Evolutionary conservation across 1,140 invertebrate species (phyloP), one percentile per base, ranked within the genome.

Genomic region (Magallana gigas): DNA sequence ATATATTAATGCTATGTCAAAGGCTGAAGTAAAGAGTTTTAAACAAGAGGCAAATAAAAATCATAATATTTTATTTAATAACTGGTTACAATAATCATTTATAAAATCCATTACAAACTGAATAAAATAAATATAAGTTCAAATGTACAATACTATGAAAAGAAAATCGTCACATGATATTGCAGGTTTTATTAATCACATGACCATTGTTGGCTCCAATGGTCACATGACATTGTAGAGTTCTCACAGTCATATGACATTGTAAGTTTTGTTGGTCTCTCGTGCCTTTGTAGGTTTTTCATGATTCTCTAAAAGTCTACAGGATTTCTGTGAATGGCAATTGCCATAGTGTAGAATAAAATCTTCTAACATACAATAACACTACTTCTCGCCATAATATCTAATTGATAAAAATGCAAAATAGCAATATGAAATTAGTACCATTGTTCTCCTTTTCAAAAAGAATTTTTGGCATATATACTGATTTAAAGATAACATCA

Each of bases 71-170:
- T 76, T 76, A 76, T 29, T 29, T 76, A 76, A 76, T 76, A 76
- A 76, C 68, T 76, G 68, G 23, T 76, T 76, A 76, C 68, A 76
- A 76, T 76, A 76, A 11, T 11, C 68, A 76, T 29, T 12, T 23
- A 76, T 76, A 76, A 76, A 76, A 76, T 76, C 68, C n/a, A n/a
- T n/a, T 64, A 18, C 60, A 64, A 76, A 76, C 23, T 76, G 68
- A 76, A 76, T 76, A 76, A 76, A 76, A 76, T 76, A 76, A 76
- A 76, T 76, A 76, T 29, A 23, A 12, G 14, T 64, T 48, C 36
- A 64, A n/a, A n/a, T 76, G 2, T 76, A 76, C 68, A 76, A 48
- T 48, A 2, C 36, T 48, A 48, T 48, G 36, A 0, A 5, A 48
- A 48, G 36, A 48, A 48, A 48, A 48, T 48, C n/a, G 60, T 62